Percentiles rank a stretch among this genome's conserved stretches.
Conservation (phyloP, 2,113 vertebrate genomes). For the Tenebrosternarchus preto region DNA sequence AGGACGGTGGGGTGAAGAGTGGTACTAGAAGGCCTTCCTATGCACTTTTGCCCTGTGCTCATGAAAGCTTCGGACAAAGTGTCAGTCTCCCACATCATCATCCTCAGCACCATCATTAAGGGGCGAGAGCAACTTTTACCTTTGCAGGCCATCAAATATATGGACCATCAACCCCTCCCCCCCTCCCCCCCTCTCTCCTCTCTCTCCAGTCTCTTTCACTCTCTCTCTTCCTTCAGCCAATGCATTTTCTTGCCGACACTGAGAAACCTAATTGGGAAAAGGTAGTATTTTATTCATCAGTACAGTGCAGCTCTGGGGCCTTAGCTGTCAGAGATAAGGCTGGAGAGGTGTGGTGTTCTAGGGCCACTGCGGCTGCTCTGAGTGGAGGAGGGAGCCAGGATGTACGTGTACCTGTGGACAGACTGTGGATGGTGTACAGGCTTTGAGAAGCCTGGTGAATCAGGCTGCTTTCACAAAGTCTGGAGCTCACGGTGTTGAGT, state of each 20-base stretch:
- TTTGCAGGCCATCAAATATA: constrained; percentile 59
- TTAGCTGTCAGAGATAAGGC: constrained; percentile 53
- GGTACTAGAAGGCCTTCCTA: too few species aligned
- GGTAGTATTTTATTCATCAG: constrained; percentile 58
- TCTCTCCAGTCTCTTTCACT: too few species aligned
- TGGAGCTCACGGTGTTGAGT: too few species aligned
- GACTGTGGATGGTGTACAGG: background rate
- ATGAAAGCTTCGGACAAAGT: constrained; percentile 73
- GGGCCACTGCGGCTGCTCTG: constrained; percentile 1
- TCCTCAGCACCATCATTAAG: constrained; percentile 62
- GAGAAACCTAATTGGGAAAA: constrained; percentile 57
- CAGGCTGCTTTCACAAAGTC: too few species aligned
- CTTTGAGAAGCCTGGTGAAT: background rate
- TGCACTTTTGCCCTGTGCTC: constrained; percentile 49
- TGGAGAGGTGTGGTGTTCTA: constrained; percentile 29
- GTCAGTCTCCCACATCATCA: constrained; percentile 73
- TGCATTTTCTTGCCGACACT: constrained; percentile 49
- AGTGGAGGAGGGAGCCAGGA: background rate
- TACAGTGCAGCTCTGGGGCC: constrained; percentile 49
- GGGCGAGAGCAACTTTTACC: constrained; percentile 61
- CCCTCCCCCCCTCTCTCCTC: constrained; percentile 19
- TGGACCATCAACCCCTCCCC: constrained; percentile 34
- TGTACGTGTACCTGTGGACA: background rate
- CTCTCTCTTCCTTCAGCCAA: constrained; percentile 17
- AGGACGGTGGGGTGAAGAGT: too few species aligned